These are phyloP conservation scores for Cosmopolites sordidus DNA, from an alignment of 2,888 invertebrate species.

Conservation along the genomic window DNA sequence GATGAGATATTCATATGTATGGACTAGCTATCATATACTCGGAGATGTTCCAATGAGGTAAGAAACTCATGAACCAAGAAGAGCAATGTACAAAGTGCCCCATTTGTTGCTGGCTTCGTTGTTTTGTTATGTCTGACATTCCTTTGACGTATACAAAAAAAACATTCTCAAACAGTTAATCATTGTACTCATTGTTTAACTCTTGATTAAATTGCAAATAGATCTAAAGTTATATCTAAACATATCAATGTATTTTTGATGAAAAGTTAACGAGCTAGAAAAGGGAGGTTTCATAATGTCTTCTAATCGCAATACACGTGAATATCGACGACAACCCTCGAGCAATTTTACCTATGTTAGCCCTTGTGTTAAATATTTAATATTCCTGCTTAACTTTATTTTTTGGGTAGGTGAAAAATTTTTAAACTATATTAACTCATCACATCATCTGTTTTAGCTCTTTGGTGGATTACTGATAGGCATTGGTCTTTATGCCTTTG, in stretches of 20 bases:
- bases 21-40: no score
- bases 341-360: conserved; percentile 77
- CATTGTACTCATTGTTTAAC: no score
- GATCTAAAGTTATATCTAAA: no score
- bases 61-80: no score
- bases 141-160: no score
- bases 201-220: no score
- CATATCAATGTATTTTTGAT: conserved; percentile 13
- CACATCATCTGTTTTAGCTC: conserved; percentile 58
- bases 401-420: conserved; percentile 70
- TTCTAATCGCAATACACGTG: conserved; percentile 52
- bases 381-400: conserved; percentile 83
- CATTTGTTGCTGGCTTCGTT: no score
- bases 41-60: no score
- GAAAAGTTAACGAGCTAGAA: conserved; percentile 10
- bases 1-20: no score
- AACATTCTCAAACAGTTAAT: no score
- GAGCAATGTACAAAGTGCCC: no score
- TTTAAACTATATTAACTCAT: not conserved
- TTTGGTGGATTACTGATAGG: conserved; percentile 82
- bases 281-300: conserved; percentile 6
- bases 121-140: no score
- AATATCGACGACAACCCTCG: conserved; percentile 44
- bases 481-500: conserved; percentile 85
- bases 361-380: conserved; percentile 84